Evolutionary conservation across 1,140 invertebrate genomes (phyloP), one percentile per base, ranked within the genome.

Genomic region (Lethrus apterus): DNA sequence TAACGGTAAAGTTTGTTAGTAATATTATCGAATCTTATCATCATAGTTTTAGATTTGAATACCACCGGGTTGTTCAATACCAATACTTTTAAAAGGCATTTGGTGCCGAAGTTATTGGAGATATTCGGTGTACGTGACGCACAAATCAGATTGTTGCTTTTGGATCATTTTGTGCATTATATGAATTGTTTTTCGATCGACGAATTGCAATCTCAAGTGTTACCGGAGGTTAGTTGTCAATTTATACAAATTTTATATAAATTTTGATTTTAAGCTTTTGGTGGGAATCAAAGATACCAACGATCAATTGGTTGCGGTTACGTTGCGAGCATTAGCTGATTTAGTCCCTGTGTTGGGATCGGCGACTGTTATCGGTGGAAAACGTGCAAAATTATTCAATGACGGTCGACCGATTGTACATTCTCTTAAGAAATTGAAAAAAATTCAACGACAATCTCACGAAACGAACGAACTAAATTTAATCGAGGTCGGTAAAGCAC

Each of bases 241-340:
- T n/a, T 32, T 32, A 32, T 7, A 32, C n/a, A 26, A 26, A 26
- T n/a, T 26, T 26, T 26, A 26, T 26, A 26, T 7, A n/a, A 7
- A 26, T 7, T 41, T 40, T 47, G n/a, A 15, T 42, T 74, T 75
- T 44, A 66, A 85, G 76, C 63, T 91, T n/a, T 70, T 89, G 5
- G 72, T 89, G 11, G 87, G 87, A 2, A 84, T 90, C 50, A 85
- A 84, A 64, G 87, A 92, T 54, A 82, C 77, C 0, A 82, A 88
- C 62, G 84, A 93, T 61, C 70, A 74, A 23, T 65, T 93, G 32
- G 89, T 92, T 1, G 76, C 83, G 17, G 77, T 79, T 43, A 92
- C 88, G 4, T 63, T 93, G 26, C 73, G 77, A 32, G 83, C 83
- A 42, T 65, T 93, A 20, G 86, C 88, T 26, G 83, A 88, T 60